Evolutionary conservation across 2,113 vertebrate species (phyloP).

Genomic region (Poeciliopsis occidentalis): DNA sequence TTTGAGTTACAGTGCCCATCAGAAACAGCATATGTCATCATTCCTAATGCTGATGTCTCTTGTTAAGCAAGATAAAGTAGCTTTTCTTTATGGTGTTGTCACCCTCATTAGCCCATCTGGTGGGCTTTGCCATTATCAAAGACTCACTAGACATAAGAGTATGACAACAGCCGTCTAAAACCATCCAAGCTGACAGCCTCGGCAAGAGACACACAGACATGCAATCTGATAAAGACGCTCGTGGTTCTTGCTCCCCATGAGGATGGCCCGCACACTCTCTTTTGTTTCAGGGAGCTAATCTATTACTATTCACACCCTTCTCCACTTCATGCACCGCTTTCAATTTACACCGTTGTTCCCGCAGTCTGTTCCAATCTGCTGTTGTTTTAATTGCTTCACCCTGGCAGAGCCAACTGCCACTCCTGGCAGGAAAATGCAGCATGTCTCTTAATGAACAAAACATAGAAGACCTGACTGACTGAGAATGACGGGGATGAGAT

Average conservation of each 20-base stretch:
- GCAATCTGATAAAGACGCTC: constrained; percentile 49
- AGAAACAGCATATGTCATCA: not conserved
- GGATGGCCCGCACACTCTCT: constrained; percentile 28
- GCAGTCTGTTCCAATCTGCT: constrained; percentile 78
- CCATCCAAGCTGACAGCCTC: constrained; percentile 50
- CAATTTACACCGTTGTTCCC: constrained; percentile 77
- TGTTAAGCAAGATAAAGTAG: constrained; percentile 38
- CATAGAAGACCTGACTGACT: constrained; percentile 61
- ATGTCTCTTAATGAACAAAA: constrained; percentile 76
- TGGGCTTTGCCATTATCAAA: constrained; percentile 40
- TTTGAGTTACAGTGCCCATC: not conserved
- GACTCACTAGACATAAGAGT: constrained; percentile 34
- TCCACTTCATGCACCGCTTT: constrained; percentile 60
- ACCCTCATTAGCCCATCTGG: constrained; percentile 50
- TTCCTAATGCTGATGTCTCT: constrained; percentile 36
- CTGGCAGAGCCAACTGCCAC: constrained; percentile 66
- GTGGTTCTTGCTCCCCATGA: constrained; percentile 39
- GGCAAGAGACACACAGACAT: constrained; percentile 27
- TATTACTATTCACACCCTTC: constrained; percentile 67
- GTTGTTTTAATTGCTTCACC: constrained; percentile 78
- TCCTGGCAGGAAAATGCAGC: constrained; percentile 72
- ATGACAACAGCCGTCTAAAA: constrained; percentile 37
- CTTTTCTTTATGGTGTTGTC: constrained; percentile 31
- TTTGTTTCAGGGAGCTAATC: constrained; percentile 69
- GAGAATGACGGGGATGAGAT: constrained; percentile 42